Percentiles rank a stretch among this genome's conserved stretches.
Evolutionary conservation across 2,113 vertebrate species (phyloP).

Genomic region (Rhabdomys dilectus): DNA sequence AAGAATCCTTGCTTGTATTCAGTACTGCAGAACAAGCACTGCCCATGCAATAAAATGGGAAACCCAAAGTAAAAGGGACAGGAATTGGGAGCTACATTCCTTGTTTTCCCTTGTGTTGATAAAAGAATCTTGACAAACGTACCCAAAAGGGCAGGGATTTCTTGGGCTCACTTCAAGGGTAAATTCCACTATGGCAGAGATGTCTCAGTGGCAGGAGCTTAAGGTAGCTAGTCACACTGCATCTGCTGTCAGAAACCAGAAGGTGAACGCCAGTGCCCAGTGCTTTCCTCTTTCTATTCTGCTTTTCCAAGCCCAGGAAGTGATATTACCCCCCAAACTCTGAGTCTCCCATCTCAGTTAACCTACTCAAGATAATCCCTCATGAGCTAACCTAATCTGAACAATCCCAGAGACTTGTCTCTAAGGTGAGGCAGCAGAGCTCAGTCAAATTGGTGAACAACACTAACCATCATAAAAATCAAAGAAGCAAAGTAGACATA

Average conservation of each 20-base stretch:
- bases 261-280: not conserved
- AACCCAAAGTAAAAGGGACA: not conserved
- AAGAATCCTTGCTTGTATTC: not conserved
- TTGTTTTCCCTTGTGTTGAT: not conserved
- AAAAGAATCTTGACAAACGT: not conserved
- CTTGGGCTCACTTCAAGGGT: not conserved
- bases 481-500: constrained; percentile 6
- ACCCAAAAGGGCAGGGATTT: too few relatives aligned
- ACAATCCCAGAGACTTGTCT: not conserved
- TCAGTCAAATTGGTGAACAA: not conserved
- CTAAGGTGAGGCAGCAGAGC: not conserved
- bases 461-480: not conserved
- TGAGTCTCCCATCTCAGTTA: not conserved
- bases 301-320: not conserved
- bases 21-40: not conserved
- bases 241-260: not conserved
- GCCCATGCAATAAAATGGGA: not conserved
- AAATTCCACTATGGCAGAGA: too few relatives aligned
- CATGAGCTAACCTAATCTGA: not conserved
- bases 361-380: not conserved
- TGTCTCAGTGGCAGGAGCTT: not conserved
- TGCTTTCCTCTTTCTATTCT: not conserved
- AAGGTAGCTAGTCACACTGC: not conserved
- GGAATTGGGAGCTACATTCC: not conserved
- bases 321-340: too few relatives aligned